Percentiles rank a stretch among this genome's conserved stretches.
Evolutionary conservation across 2,113 vertebrate genomes (phyloP).

Genomic region (Cyanoderma ruficeps): DNA sequence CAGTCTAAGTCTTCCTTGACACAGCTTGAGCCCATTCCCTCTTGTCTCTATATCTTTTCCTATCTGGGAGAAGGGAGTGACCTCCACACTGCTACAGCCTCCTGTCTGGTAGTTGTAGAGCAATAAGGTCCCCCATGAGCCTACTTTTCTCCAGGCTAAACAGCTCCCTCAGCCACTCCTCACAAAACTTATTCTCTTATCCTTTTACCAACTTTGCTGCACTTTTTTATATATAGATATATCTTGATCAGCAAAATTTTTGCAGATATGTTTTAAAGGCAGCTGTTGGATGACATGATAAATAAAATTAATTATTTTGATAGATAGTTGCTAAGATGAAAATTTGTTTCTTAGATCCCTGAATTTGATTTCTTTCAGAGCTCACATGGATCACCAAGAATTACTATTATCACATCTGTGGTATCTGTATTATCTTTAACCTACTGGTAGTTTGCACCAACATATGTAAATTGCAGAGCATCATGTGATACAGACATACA

Average conservation of each 20-base stretch:
- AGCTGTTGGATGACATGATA: background rate
- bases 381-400: background rate
- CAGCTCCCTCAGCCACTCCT: background rate
- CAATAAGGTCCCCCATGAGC: background rate
- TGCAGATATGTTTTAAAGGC: background rate
- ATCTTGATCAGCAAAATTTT: background rate
- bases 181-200: background rate
- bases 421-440: background rate
- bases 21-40: background rate
- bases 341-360: background rate
- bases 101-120: background rate
- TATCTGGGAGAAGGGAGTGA: background rate
- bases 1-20: background rate
- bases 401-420: accelerated
- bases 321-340: background rate
- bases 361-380: background rate
- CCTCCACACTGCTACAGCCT: background rate
- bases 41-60: background rate
- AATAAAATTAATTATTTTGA: background rate
- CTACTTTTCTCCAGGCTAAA: background rate
- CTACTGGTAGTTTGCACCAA: background rate
- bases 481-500: accelerated
- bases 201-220: background rate
- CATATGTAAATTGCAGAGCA: background rate
- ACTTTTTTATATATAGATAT: background rate